Conservation (phyloP, 2,888 invertebrate species). For the Byasa hedistus region DNA sequence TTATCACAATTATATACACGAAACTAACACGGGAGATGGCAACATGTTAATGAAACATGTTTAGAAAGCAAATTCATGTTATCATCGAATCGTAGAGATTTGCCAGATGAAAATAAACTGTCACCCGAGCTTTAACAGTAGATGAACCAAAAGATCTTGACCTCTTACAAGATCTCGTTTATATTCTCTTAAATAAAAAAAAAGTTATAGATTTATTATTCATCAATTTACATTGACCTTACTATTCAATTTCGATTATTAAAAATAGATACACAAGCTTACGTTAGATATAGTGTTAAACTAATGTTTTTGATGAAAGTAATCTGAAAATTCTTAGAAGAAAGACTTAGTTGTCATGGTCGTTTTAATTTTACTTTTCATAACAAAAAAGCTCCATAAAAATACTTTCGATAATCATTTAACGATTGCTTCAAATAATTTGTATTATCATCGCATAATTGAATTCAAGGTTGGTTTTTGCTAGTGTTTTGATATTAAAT, state of each 20-base stretch:
- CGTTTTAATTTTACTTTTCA: too few relatives aligned
- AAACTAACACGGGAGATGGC: background rate
- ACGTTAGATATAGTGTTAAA: slow-evolving; percentile 5
- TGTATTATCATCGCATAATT: background rate
- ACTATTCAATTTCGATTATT: too few relatives aligned
- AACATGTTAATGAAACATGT: background rate
- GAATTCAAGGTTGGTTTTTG: background rate
- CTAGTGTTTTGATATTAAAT: slow-evolving; percentile 15
- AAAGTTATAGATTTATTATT: too few relatives aligned
- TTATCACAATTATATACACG: slow-evolving; percentile 3
- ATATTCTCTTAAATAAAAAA: too few relatives aligned
- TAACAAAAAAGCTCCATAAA: background rate
- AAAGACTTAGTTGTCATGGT: background rate
- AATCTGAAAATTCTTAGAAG: too few relatives aligned
- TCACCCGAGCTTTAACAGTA: background rate
- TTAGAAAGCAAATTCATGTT: background rate
- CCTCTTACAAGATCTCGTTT: too few relatives aligned
- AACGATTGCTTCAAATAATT: background rate
- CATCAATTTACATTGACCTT: too few relatives aligned
- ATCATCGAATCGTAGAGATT: background rate
- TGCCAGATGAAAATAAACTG: background rate
- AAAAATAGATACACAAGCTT: background rate
- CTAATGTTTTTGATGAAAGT: background rate
- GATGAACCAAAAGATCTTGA: too few relatives aligned
- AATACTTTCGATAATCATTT: background rate